Base-by-base conservation (phyloP, 2,888 invertebrate species). In the Nymphalis urticae region DNA sequence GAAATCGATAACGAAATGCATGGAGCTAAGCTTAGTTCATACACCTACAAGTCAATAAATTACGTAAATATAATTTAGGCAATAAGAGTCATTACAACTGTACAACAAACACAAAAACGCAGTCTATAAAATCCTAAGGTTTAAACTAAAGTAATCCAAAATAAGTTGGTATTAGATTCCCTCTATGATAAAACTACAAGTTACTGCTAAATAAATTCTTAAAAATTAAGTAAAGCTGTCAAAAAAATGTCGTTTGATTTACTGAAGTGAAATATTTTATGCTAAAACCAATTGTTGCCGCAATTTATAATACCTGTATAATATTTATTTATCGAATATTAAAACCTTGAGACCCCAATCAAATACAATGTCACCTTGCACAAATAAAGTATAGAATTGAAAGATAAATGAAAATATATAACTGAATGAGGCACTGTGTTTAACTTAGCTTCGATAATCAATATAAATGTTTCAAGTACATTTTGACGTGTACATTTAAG, bases 1-100 rank as follows among this genome's bases (percentile, higher is more conserved):
- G 84, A 83, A 84, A 83, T 65, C 85, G 80, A 81, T 84, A 92
- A 91, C 89, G 85, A 91, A 92, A 91, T 90, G 89, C 90, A 88
- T 76, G 86, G 82, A 85, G 81, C 88, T 89, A 89, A 85, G 77
- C 85, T 87, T 87, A 88, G 77, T 79, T 80, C 80, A 84, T 88
- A 89, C 83, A 87, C 78, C 72, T 76, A 75, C 71, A 70, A 82
- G 82, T 88, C 84, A 92, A 92, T 92, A 92, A 92, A 86, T 92
- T 92, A 92, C 89, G 90, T 90, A 90, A 90, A 88, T 88, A 92
- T 90, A 90, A 90, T 90, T 90, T 90, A 91, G 89, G 86, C 86
- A 84, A 85, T 84, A 81, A 79, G 79, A 85, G 83, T 81, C 78
- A 76, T 78, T 78, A 85, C 82, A 88, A 83, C 90, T 91, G 88